Percentiles rank a stretch among this genome's conserved stretches.
Conservation (phyloP, 30 jellyfish, hydroid and myxozoan genomes). For the Aurelia sp. region DNA sequence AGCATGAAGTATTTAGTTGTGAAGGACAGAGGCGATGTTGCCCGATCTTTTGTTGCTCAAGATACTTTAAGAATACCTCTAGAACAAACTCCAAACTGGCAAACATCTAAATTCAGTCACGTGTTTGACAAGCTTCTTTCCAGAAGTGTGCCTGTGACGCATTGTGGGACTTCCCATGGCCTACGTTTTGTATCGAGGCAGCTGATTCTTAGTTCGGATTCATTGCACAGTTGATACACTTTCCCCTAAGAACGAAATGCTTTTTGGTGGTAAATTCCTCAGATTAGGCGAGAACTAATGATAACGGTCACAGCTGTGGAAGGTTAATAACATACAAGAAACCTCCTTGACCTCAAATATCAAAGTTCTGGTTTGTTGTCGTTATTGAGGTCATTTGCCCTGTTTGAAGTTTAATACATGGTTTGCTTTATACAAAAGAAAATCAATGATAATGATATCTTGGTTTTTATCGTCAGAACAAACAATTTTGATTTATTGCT, state of each 20-base stretch:
- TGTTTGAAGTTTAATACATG: neutral
- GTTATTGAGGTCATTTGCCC: neutral
- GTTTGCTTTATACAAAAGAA: too few relatives aligned
- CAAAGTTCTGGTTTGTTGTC: neutral
- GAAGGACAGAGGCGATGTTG: too few relatives aligned
- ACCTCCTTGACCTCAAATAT: conserved; percentile 13
- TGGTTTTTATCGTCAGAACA: too few relatives aligned
- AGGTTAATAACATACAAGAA: conserved; percentile 3
- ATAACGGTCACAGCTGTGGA: conserved; percentile 15
- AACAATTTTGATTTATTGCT: too few relatives aligned
- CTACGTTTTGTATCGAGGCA: too few relatives aligned
- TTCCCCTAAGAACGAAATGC: neutral
- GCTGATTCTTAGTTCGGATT: conserved; percentile 1
- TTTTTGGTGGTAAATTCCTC: conserved; percentile 7
- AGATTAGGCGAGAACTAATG: neutral
- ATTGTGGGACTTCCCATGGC: neutral
- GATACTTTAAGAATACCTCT: too few relatives aligned
- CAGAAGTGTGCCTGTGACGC: neutral
- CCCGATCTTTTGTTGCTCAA: too few relatives aligned
- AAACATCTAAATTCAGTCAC: too few relatives aligned
- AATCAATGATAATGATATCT: too few relatives aligned
- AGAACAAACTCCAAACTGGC: too few relatives aligned
- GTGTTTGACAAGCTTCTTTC: too few relatives aligned
- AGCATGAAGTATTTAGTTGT: too few relatives aligned
- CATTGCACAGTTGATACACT: conserved; percentile 10